Evolutionary conservation across 2,797 vertebrate genomes (phyloP).

Genomic region (Leucoraja ocellata): DNA sequence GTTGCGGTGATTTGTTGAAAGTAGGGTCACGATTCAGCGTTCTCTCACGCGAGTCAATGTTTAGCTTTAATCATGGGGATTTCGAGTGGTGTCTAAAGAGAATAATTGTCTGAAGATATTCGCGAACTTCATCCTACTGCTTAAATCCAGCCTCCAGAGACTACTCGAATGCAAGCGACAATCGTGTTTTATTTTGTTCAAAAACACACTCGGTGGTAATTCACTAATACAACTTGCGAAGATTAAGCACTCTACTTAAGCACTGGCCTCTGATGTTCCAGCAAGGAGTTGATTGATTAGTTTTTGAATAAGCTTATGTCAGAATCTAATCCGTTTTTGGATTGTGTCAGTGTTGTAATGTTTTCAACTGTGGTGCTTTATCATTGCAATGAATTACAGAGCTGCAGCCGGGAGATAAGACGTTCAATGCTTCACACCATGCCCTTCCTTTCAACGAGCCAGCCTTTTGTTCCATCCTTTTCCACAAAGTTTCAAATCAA

Average conservation of each 20-base stretch:
- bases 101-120: background rate
- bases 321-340: constrained; percentile 88
- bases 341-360: constrained; percentile 86
- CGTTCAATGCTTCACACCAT: constrained; percentile 66
- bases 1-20: background rate
- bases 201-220: constrained; percentile 58
- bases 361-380: constrained; percentile 79
- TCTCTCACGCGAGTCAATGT: background rate
- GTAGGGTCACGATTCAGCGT: background rate
- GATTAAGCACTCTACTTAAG: constrained; percentile 80
- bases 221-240: constrained; percentile 76
- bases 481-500: constrained; percentile 66
- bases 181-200: constrained; percentile 55
- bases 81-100: background rate
- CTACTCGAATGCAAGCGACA: constrained; percentile 10
- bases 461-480: constrained; percentile 78
- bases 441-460: constrained; percentile 71
- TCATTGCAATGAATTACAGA: constrained; percentile 80
- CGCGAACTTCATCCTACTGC: constrained; percentile 42
- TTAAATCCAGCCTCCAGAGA: constrained; percentile 50
- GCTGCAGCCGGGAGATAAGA: constrained; percentile 92
- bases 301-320: constrained; percentile 93
- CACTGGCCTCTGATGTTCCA: constrained; percentile 76
- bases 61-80: background rate
- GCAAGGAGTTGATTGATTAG: constrained; percentile 84